Base-by-base conservation (phyloP, 2,113 vertebrate genomes). In the Nettapus auritus region DNA sequence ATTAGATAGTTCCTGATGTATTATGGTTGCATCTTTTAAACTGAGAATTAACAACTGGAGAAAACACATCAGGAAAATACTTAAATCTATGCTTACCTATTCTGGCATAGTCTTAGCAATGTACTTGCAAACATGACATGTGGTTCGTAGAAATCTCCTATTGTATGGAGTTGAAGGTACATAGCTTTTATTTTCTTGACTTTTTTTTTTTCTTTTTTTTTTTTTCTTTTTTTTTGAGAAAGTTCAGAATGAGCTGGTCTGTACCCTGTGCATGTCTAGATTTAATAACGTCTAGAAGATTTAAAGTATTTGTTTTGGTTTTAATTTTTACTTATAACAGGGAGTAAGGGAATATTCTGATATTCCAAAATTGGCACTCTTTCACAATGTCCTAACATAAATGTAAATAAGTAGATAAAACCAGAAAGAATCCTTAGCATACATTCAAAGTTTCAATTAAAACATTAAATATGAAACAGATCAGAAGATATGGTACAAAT, bases 231-330 rank as follows among this genome's bases (percentile, higher is more conserved):
- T 50, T 50, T 50, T 50, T 50, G 15, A 56, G 42, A 74, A 75
- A 18, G 4, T 62, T 81, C 22, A 31, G 10, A 8, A 5, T 70
- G n/a, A 73, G 25, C 9, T 73, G 26, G 34, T 19, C 48, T 68
- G 6, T 17, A 40, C 8, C 19, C n/a, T 0, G 0, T 71, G 22
- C 42, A 8, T 79, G 15, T 36, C 11, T 5, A 8, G 17, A 44
- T 82, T 75, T 44, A 60, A 34, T 34, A 56, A 38, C 50, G 34
- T 15, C 28, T 38, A 26, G 34, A 69, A 80, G 38, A 25, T 21
- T 83, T 62, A 59, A 3, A 53, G 15, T 26, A 36, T 26, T 62
- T 38, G 34, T 40, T 63, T 62, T 36, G 23, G 55, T 76, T 76
- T 21, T 48, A 36, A 60, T n/a, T 77, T 57, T 23, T 34, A 57